A percentile compares a stretch with the other conserved stretches of the same genome.
Conservation (phyloP, 1,140 invertebrate genomes). For the Megalonaias nervosa region DNA sequence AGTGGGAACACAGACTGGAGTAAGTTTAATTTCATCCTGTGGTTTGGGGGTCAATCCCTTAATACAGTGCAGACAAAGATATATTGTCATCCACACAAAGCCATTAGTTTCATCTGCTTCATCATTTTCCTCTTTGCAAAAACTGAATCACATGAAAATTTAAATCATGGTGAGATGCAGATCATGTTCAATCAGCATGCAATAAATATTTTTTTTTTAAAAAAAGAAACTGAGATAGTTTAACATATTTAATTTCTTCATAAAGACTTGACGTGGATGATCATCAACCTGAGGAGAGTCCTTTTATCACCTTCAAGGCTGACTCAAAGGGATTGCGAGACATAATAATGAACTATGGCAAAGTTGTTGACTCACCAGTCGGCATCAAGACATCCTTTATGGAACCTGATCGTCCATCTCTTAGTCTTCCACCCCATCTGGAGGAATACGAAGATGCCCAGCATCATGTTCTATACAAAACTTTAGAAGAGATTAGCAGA, state of each 20-base stretch:
- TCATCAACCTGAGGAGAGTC: slow-evolving; percentile 61
- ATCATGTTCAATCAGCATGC: neutral
- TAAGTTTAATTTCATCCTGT: no score
- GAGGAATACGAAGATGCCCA: slow-evolving; percentile 69
- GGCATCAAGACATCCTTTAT: slow-evolving; percentile 52
- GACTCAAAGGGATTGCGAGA: slow-evolving; percentile 52
- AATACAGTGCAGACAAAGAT: no score
- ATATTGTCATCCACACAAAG: no score
- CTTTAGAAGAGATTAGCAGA: slow-evolving; percentile 53
- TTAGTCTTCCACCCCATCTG: slow-evolving; percentile 60
- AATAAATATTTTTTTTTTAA: neutral
- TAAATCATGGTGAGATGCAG: neutral
- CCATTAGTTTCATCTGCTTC: no score
- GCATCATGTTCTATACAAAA: slow-evolving; percentile 65
- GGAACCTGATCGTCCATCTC: slow-evolving; percentile 50
- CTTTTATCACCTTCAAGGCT: slow-evolving; percentile 58
- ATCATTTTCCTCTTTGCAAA: no score
- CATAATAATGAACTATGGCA: slow-evolving; percentile 62
- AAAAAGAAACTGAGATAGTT: neutral
- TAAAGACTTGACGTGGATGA: slow-evolving; percentile 51
- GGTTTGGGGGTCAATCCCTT: no score
- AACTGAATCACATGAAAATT: neutral
- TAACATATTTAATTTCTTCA: slow-evolving; percentile 4
- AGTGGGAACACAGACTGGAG: no score
- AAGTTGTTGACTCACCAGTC: slow-evolving; percentile 51